Conservation (phyloP, 1,140 invertebrate genomes). For the Ostrea denselamellosa region DNA sequence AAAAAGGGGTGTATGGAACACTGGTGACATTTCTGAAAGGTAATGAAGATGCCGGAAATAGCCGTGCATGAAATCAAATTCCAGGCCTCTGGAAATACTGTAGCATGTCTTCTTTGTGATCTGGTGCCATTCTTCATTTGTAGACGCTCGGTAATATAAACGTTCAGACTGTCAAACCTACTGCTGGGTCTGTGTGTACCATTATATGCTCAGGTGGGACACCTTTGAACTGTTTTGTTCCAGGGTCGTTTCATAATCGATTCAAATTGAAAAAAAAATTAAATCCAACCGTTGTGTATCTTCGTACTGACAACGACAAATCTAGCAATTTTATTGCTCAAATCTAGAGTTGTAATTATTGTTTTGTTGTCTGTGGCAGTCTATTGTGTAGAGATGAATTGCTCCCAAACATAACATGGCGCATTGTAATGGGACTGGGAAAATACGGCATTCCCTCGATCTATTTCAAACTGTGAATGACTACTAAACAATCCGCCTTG, state of each 20-base stretch:
- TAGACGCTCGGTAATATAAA: conserved; percentile 1
- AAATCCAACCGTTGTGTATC: conserved; percentile 31
- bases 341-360: conserved; percentile 26
- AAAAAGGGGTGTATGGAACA: too few relatives aligned
- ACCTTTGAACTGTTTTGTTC: conserved; percentile 27
- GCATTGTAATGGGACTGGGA: conserved; percentile 5
- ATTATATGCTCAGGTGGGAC: conserved; percentile 4
- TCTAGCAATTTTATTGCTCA: conserved; percentile 36
- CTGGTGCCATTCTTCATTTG: background rate
- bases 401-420: conserved; percentile 5
- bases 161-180: conserved; percentile 1
- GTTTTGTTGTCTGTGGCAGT: conserved; percentile 29
- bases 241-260: conserved; percentile 29
- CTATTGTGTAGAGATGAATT: conserved; percentile 9
- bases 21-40: background rate
- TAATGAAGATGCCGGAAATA: conserved; percentile 17
- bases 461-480: background rate
- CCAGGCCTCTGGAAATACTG: background rate
- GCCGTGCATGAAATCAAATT: background rate
- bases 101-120: background rate
- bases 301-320: conserved; percentile 2
- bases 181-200: conserved; percentile 5
- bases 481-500: background rate
- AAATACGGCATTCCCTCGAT: conserved; percentile 27
- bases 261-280: conserved; percentile 22